A percentile compares a stretch with the other conserved stretches of the same genome.
Evolutionary conservation across 2,113 vertebrate genomes (phyloP).

Genomic region (Laticauda laticaudata): DNA sequence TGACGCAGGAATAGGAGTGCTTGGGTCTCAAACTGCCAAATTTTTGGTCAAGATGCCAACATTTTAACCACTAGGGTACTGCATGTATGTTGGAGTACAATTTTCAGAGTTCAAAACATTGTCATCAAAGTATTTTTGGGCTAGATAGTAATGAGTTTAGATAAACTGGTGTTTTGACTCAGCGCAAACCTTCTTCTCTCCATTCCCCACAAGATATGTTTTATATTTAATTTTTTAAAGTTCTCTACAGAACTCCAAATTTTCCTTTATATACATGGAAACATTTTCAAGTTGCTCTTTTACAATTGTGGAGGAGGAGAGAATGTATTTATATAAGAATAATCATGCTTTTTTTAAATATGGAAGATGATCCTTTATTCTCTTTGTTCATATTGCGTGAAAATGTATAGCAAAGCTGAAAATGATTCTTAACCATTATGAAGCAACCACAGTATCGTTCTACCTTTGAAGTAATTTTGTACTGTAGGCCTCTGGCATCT

Average conservation of each 20-base stretch:
- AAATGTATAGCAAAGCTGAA: background rate
- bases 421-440: background rate
- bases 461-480: background rate
- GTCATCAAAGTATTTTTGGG: background rate
- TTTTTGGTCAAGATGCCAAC: background rate
- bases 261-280: background rate
- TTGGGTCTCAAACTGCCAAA: background rate
- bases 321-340: background rate
- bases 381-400: background rate
- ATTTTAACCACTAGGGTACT: background rate
- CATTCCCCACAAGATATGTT: background rate
- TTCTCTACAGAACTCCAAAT: background rate
- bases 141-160: background rate
- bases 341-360: constrained; percentile 8
- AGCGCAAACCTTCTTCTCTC: background rate
- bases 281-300: background rate
- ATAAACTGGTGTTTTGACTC: background rate
- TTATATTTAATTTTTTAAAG: background rate
- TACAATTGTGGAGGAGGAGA: background rate
- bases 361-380: too few relatives aligned
- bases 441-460: background rate
- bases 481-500: background rate
- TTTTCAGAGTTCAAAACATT: background rate
- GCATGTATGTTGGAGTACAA: background rate
- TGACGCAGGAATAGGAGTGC: background rate